Conservation (phyloP, 2,113 vertebrate species). For the Lamprologus ornatipinnis region DNA sequence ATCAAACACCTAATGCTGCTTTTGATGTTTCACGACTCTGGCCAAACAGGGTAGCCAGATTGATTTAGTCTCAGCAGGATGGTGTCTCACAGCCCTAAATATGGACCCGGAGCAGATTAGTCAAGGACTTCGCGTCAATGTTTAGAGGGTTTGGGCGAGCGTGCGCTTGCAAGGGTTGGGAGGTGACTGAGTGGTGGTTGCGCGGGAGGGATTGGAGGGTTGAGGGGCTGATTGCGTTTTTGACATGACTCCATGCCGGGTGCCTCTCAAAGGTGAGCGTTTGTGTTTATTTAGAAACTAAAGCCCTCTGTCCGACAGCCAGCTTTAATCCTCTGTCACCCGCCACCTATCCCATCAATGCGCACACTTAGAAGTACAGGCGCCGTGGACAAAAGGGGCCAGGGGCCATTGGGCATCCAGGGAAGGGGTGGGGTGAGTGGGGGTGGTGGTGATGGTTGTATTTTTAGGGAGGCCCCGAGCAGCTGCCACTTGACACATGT, state of each 20-base stretch:
- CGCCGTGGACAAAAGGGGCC: slow-evolving; percentile 65
- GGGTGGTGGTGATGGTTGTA: slow-evolving; percentile 33
- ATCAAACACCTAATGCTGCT: slow-evolving; percentile 35
- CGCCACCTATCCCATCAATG: slow-evolving; percentile 65
- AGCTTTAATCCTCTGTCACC: slow-evolving; percentile 67
- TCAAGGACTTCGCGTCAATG: slow-evolving; percentile 54
- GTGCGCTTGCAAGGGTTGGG: background rate
- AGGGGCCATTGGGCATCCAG: slow-evolving; percentile 38
- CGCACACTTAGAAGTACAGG: slow-evolving; percentile 60
- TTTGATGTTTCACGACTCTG: slow-evolving; percentile 39
- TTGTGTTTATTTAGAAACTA: slow-evolving; percentile 69
- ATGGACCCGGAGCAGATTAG: slow-evolving; percentile 32
- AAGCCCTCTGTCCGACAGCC: slow-evolving; percentile 46
- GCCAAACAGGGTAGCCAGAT: slow-evolving; percentile 25
- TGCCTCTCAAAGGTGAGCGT: slow-evolving; percentile 63
- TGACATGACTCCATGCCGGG: slow-evolving; percentile 35
- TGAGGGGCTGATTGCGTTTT: slow-evolving; percentile 28
- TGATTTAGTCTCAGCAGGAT: slow-evolving; percentile 41
- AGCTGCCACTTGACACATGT: slow-evolving; percentile 72
- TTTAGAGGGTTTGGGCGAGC: slow-evolving; percentile 24
- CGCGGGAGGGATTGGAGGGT: background rate
- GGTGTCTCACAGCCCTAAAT: slow-evolving; percentile 47
- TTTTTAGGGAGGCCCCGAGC: slow-evolving; percentile 66
- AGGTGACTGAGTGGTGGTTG: background rate
- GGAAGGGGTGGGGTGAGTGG: background rate